phyloP scores from a whole-genome alignment of 2,888 invertebrate species.

The Campoplex nolae region DNA sequence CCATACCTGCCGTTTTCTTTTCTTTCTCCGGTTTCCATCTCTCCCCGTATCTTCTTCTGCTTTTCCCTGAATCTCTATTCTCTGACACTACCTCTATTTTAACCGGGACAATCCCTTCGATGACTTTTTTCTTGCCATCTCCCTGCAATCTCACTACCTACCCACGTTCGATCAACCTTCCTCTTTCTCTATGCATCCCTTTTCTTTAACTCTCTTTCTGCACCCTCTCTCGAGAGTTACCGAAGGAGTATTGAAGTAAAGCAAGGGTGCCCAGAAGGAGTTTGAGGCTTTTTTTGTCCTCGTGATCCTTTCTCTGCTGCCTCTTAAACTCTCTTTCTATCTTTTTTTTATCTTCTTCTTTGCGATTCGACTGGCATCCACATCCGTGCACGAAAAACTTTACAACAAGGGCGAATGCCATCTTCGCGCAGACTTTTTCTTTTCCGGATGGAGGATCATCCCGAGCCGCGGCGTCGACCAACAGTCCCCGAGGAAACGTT shows the following conservation, averaged over 20 bases:
- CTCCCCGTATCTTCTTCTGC: conserved; percentile 31
- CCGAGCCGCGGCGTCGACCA: conserved; percentile 61
- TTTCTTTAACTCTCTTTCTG: conserved; percentile 28
- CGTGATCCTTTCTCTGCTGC: conserved; percentile 69
- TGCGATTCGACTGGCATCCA: conserved; percentile 33
- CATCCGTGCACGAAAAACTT: conserved; percentile 75
- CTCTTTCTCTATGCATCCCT: conserved; percentile 29
- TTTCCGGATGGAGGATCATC: conserved; percentile 66
- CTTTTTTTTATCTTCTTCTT: not conserved
- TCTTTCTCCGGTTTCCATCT: not conserved
- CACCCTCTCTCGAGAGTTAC: conserved; percentile 37
- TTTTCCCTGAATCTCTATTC: conserved; percentile 4
- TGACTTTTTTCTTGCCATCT: conserved; percentile 48
- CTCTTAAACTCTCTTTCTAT: conserved; percentile 14
- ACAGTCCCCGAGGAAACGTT: conserved; percentile 72
- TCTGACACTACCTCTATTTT: conserved; percentile 30
- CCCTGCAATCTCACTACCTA: conserved; percentile 33
- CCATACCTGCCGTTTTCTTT: conserved; percentile 23
- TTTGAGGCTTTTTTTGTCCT: conserved; percentile 43
- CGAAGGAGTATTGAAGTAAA: conserved; percentile 31
- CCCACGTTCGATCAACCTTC: conserved; percentile 43
- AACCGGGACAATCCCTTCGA: conserved; percentile 40
- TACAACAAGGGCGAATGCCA: conserved; percentile 76
- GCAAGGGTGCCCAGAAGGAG: conserved; percentile 27
- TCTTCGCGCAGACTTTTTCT: conserved; percentile 72